Percentiles rank a stretch among this genome's conserved stretches.
Conservation (phyloP, 92 coral and sea anemone genomes). For the Pocillopora meandrina region DNA sequence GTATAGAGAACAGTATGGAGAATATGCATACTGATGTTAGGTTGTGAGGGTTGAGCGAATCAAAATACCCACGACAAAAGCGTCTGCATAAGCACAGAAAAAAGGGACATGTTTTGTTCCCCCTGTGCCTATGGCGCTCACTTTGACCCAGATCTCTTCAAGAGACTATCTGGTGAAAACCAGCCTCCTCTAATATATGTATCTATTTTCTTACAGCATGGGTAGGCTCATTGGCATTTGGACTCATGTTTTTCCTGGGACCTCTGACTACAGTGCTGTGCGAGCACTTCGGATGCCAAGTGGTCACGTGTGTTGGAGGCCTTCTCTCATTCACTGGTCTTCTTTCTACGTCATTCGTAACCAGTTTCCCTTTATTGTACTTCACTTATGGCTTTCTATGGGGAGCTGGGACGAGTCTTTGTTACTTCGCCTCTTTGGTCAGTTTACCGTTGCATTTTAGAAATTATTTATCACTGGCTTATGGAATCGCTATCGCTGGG, state of each 20-base stretch:
- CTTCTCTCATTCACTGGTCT: slow-evolving; percentile 61
- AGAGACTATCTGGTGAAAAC: neutral
- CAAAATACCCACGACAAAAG: too few species aligned
- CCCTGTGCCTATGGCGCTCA: too few species aligned
- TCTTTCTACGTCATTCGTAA: slow-evolving; percentile 74
- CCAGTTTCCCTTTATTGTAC: slow-evolving; percentile 58
- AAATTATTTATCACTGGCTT: slow-evolving; percentile 56
- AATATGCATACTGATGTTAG: too few species aligned
- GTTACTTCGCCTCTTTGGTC: slow-evolving; percentile 73
- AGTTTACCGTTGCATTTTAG: slow-evolving; percentile 50
- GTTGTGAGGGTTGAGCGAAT: too few species aligned
- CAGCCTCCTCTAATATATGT: neutral
- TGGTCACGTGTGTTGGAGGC: slow-evolving; percentile 75
- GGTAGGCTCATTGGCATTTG: slow-evolving; percentile 80
- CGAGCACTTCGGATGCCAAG: slow-evolving; percentile 68
- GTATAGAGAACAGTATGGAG: too few species aligned
- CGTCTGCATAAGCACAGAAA: too few species aligned
- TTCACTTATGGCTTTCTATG: slow-evolving; percentile 71
- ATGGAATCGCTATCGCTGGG: slow-evolving; percentile 63
- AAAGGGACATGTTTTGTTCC: too few species aligned
- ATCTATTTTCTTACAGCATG: slow-evolving; percentile 54
- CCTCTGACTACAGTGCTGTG: slow-evolving; percentile 71
- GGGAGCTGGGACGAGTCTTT: slow-evolving; percentile 79
- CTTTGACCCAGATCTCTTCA: too few species aligned
- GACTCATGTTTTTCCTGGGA: slow-evolving; percentile 73